phyloP scores from a whole-genome alignment of 2,113 vertebrate genomes.

The Procavia capensis region DNA sequence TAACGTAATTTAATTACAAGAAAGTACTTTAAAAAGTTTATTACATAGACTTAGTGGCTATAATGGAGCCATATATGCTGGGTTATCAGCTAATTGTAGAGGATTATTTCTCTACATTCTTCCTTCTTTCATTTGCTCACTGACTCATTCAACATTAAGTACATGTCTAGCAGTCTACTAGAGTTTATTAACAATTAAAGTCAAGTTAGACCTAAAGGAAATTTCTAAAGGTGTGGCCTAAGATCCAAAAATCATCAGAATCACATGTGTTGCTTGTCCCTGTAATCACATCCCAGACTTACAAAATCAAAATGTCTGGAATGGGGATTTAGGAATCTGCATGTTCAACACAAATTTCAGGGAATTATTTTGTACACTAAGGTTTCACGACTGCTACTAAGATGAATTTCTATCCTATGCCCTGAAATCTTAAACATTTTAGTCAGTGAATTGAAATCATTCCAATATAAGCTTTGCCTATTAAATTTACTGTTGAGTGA shows the following conservation, averaged over 20 bases:
- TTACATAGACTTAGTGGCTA: constrained; percentile 11
- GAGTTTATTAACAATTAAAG: background rate
- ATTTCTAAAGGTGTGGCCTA: constrained; percentile 21
- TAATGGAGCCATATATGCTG: background rate
- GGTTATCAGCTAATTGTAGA: background rate
- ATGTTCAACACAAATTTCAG: background rate
- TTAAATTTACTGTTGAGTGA: constrained; percentile 25
- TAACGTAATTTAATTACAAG: constrained; percentile 42
- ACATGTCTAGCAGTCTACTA: background rate
- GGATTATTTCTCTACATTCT: background rate
- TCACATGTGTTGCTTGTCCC: constrained; percentile 37
- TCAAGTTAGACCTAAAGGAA: constrained; percentile 3
- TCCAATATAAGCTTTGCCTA: background rate
- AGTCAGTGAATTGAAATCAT: constrained; percentile 26
- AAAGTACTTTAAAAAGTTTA: constrained; percentile 16
- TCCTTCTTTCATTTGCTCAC: background rate
- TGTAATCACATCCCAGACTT: background rate
- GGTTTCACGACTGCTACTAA: background rate
- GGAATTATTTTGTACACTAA: background rate
- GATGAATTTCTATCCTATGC: background rate
- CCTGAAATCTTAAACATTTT: constrained; percentile 18
- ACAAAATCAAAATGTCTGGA: constrained; percentile 50
- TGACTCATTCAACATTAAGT: background rate
- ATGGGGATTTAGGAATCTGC: background rate
- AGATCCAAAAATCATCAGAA: constrained; percentile 28